Evolutionary conservation across 2,113 vertebrate species (phyloP).

Genomic region (Chloropsis cyanopogon): DNA sequence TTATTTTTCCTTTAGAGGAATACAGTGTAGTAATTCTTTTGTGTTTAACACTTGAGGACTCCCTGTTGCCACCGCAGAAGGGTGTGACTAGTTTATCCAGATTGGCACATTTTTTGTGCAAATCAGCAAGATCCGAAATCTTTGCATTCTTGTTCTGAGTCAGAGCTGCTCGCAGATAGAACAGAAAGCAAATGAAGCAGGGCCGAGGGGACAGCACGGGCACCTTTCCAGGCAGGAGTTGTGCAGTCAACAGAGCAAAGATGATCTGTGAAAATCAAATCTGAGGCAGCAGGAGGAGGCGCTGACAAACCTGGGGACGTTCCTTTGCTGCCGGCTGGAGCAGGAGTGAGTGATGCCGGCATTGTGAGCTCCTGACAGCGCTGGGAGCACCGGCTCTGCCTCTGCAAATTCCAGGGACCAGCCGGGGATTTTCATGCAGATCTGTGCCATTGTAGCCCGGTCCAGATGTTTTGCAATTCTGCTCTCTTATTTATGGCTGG

Average conservation of each 20-base stretch:
- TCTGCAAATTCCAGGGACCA: background rate
- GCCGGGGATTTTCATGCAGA: background rate
- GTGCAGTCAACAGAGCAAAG: background rate
- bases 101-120: slow-evolving; percentile 56
- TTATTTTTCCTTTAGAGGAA: background rate
- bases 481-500: background rate
- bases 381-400: background rate
- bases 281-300: background rate
- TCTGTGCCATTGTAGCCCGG: background rate
- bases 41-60: slow-evolving; percentile 16
- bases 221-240: background rate
- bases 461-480: background rate
- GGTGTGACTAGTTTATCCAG: slow-evolving; percentile 54
- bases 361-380: background rate
- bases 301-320: background rate
- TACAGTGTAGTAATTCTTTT: slow-evolving; percentile 28
- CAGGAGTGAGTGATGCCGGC: background rate
- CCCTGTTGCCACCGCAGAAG: slow-evolving; percentile 4
- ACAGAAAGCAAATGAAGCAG: background rate
- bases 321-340: background rate
- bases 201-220: background rate
- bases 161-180: background rate
- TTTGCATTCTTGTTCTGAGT: slow-evolving; percentile 15
- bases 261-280: background rate
- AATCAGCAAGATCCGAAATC: slow-evolving; percentile 52